Evolutionary conservation across 1,140 invertebrate species (phyloP).

Genomic region (Zelostemma sp.): DNA sequence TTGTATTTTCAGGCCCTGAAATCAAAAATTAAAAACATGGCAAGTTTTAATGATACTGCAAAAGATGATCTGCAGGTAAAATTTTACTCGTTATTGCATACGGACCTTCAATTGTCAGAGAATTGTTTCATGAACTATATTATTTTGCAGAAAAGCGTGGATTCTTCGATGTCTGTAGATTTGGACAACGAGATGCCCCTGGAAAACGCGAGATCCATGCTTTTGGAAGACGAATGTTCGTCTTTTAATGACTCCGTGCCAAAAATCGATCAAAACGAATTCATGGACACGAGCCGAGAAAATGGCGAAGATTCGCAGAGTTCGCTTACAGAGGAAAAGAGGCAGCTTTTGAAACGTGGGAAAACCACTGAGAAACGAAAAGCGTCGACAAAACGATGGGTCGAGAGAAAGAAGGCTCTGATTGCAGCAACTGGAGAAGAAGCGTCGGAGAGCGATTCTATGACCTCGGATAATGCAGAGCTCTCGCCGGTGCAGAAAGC

Average conservation of each 20-base stretch:
- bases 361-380: slow-evolving; percentile 58
- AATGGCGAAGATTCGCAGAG: neutral
- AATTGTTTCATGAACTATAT: neutral
- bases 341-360: slow-evolving; percentile 29
- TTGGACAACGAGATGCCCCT: neutral
- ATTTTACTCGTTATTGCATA: neutral
- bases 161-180: neutral
- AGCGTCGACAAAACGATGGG: slow-evolving; percentile 65
- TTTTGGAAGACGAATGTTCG: slow-evolving; percentile 20
- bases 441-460: slow-evolving; percentile 63
- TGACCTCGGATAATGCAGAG: slow-evolving; percentile 52
- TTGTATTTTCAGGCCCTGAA: neutral
- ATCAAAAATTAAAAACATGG: no score
- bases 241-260: slow-evolving; percentile 44
- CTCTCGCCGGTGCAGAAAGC: slow-evolving; percentile 65
- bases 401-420: slow-evolving; percentile 62
- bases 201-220: neutral
- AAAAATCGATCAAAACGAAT: neutral
- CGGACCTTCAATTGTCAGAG: neutral
- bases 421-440: slow-evolving; percentile 60
- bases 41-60: no score
- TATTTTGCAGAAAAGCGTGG: neutral
- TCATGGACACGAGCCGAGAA: neutral
- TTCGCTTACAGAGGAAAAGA: neutral
- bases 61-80: no score